These are phyloP conservation scores for Microtus richardsoni DNA, from an alignment of 2,113 vertebrate species.

Conservation along the genomic window DNA sequence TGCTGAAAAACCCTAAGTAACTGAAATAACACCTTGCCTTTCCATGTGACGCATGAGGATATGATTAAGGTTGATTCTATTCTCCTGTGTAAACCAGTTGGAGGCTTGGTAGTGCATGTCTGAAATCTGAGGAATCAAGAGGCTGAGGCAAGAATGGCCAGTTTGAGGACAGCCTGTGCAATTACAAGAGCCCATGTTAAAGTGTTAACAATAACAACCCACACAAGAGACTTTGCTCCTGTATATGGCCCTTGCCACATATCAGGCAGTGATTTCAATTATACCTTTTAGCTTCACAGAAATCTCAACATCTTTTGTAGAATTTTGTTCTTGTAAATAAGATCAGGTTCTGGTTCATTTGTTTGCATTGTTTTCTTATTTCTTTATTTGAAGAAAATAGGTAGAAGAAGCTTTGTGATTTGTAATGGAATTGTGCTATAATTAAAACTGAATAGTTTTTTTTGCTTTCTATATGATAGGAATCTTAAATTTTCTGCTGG, in stretches of 20 bases:
- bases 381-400: not conserved
- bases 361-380: conserved; percentile 28
- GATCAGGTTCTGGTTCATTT: not conserved
- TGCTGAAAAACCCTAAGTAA: conserved; percentile 34
- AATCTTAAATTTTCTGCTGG: not conserved
- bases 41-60: not conserved
- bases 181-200: not conserved
- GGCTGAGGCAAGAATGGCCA: not conserved
- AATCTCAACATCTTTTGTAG: conserved; percentile 36
- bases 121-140: not conserved
- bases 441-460: conserved; percentile 21
- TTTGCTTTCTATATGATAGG: conserved; percentile 11
- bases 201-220: not conserved
- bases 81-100: not conserved
- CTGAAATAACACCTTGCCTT: conserved; percentile 17
- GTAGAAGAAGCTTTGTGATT: not conserved
- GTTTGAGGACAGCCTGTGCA: not conserved
- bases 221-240: not conserved
- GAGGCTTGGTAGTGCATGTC: not conserved
- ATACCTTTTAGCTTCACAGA: not conserved
- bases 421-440: conserved; percentile 24
- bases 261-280: not conserved
- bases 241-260: not conserved
- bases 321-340: conserved; percentile 29
- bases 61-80: not conserved